phyloP scores from a whole-genome alignment of 2,888 invertebrate genomes.

The Parnassius apollo region DNA sequence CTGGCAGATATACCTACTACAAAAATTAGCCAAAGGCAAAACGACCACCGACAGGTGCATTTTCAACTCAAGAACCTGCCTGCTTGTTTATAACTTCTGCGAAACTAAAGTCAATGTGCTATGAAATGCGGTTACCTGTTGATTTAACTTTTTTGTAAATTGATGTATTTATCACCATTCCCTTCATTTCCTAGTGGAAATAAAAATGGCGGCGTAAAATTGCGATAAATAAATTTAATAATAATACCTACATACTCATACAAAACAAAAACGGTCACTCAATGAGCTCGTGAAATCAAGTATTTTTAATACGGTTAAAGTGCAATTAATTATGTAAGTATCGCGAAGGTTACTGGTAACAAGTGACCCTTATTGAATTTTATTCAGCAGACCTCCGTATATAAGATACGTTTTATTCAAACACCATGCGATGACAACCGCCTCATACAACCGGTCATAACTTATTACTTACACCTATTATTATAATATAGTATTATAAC shows the following conservation, averaged over 20 bases:
- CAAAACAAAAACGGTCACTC: slow-evolving; percentile 16
- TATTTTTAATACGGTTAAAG: slow-evolving; percentile 30
- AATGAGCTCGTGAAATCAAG: slow-evolving; percentile 10
- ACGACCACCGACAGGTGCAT: slow-evolving; percentile 50
- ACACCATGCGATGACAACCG: no score
- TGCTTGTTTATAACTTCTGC: slow-evolving; percentile 38
- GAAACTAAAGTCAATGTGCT: slow-evolving; percentile 36
- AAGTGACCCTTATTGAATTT: slow-evolving; percentile 49
- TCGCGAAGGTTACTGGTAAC: slow-evolving; percentile 63
- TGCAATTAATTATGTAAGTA: slow-evolving; percentile 64
- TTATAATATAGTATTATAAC: no score
- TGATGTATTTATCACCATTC: slow-evolving; percentile 13
- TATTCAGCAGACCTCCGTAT: slow-evolving; percentile 29
- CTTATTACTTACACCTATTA: no score
- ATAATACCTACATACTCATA: slow-evolving; percentile 4
- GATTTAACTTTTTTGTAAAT: slow-evolving; percentile 7
- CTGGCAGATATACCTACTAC: no score
- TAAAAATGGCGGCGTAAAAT: slow-evolving; percentile 1
- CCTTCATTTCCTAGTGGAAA: slow-evolving; percentile 3
- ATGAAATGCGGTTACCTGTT: slow-evolving; percentile 20
- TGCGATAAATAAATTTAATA: slow-evolving; percentile 1
- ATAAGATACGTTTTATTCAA: background rate
- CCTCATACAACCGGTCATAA: no score
- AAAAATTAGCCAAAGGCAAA: background rate
- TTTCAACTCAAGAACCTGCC: slow-evolving; percentile 38